Evolutionary conservation across 2,888 invertebrate genomes (phyloP).

Genomic region (Tipula vernalis): DNA sequence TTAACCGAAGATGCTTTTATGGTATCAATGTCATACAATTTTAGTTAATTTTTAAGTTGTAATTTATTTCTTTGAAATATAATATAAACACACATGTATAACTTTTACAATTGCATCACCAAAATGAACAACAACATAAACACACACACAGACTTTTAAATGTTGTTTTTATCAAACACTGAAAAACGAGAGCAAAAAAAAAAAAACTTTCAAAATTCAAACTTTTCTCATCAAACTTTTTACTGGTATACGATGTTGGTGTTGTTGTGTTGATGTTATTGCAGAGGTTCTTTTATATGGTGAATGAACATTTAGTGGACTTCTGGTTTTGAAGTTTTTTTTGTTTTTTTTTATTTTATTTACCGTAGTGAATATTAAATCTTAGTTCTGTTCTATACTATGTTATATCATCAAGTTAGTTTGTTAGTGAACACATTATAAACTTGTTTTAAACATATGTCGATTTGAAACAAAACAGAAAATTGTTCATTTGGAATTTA

Average conservation of each 20-base stretch:
- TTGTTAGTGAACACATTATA: neutral
- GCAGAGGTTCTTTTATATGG: neutral
- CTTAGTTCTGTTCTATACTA: neutral
- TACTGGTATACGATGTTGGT: neutral
- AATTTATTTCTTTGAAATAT: neutral
- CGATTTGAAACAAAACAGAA: neutral
- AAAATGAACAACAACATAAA: neutral
- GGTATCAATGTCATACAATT: neutral
- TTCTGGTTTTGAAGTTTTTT: neutral
- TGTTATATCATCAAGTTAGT: neutral
- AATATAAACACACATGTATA: neutral
- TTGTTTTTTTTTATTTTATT: neutral
- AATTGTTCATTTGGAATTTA: neutral
- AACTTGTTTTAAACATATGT: neutral
- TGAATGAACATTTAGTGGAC: neutral
- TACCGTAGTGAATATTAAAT: neutral
- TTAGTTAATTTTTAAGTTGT: neutral
- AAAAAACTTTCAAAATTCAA: neutral
- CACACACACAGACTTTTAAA: neutral
- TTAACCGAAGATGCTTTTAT: neutral
- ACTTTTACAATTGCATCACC: neutral
- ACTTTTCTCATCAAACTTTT: constrained; percentile 4
- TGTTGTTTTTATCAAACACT: neutral
- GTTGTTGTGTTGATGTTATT: neutral
- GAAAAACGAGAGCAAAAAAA: neutral